Percentiles rank a stretch among this genome's conserved stretches.
phyloP scores from a whole-genome alignment of 2,888 invertebrate genomes.

The Tribolium freemani region DNA sequence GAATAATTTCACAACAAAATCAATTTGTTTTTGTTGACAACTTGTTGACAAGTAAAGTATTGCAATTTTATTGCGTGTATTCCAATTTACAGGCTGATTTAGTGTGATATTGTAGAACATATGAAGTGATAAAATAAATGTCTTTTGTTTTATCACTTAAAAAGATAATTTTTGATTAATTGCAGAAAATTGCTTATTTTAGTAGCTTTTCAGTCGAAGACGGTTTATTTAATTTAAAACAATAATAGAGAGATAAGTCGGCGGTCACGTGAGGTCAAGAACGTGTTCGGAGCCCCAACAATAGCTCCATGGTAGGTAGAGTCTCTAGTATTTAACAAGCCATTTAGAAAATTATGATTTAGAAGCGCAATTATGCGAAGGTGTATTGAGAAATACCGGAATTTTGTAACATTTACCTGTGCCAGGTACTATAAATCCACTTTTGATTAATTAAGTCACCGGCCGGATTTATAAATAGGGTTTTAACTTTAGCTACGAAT shows the following conservation, averaged over 20 bases:
- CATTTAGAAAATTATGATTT: background rate
- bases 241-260: background rate
- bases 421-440: slow-evolving; percentile 33
- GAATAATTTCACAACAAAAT: no score
- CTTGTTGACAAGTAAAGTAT: no score
- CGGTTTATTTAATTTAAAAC: background rate
- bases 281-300: slow-evolving; percentile 46
- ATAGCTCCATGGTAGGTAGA: slow-evolving; percentile 58
- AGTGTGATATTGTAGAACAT: no score
- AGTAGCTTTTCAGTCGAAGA: background rate
- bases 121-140: no score
- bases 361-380: background rate
- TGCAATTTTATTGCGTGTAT: no score
- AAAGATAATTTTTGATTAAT: background rate
- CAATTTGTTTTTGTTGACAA: no score
- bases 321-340: background rate
- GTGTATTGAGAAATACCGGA: background rate
- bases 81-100: no score
- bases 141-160: no score
- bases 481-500: slow-evolving; percentile 22
- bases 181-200: no score
- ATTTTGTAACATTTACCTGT: slow-evolving; percentile 24
- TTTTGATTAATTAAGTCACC: slow-evolving; percentile 30
- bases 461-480: slow-evolving; percentile 33
- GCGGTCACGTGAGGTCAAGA: slow-evolving; percentile 28